Evolutionary conservation across 2,888 invertebrate genomes (phyloP), one percentile per base, ranked within the genome.

Genomic region (Idaea aversata): DNA sequence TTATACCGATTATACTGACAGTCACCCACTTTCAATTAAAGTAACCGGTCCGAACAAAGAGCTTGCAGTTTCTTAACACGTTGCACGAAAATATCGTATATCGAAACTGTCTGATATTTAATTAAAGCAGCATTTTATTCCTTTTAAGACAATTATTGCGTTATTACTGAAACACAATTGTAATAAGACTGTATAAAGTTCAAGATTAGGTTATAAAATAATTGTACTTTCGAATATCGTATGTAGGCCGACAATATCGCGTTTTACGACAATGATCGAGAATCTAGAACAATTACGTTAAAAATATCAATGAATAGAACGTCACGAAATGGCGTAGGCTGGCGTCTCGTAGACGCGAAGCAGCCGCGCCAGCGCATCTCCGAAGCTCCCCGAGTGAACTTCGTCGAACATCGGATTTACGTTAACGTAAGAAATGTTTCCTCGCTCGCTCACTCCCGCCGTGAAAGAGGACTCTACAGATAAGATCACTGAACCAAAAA

Each of bases 401-500:
- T 87, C 90, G 89, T 75, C 63, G 68, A 60, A 68, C 47, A 47
- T 47, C 47, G 59, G 67, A 69, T 67, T 75, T 75, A 68, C 64
- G 74, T 74, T 77, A 76, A 76, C 77, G 72, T 79, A 77, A 80
- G 78, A 79, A 77, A 75, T 72, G 66, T 73, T 70, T 69, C 69
- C 79, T 75, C 25, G 87, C 87, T 82, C 82, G 34, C 82, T 87
- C 84, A 15, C 73, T 80, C 87, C 77, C 69, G 70, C 69, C 64
- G 71, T 72, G 69, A 77, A 75, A 74, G 73, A 73, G 79, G 82
- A 82, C 79, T 82, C 82, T 78, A 77, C 78, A 82, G 84, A 86
- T 87, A 85, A 85, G 90, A 91, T 89, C 88, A 88, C 80, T 89
- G 90, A 91, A 91, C 88, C 83, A 85, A 87, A 91, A 88, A 88